phyloP scores from a whole-genome alignment of 2,888 invertebrate genomes.

The Sesia bembeciformis region DNA sequence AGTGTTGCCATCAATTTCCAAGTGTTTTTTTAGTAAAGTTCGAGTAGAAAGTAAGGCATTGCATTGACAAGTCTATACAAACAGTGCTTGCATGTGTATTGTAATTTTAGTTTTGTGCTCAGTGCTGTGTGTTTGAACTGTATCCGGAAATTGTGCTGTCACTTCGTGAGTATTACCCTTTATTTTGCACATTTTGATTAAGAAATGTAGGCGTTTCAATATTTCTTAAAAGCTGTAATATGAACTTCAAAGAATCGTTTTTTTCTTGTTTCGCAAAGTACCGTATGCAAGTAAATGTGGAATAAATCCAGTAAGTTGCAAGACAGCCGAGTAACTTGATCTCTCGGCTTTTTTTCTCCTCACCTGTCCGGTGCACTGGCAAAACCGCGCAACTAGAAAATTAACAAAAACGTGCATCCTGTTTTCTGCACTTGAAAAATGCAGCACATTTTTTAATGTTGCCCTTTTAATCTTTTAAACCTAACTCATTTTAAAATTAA shows the following conservation, averaged over 20 bases:
- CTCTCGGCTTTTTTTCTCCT: background rate
- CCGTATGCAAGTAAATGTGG: background rate
- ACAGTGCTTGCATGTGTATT: conserved; percentile 32
- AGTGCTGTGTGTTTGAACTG: conserved; percentile 39
- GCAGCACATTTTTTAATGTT: too few relatives aligned
- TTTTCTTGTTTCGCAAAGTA: background rate
- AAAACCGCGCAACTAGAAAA: background rate
- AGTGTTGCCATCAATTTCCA: conserved; percentile 2
- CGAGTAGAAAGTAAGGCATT: conserved; percentile 40
- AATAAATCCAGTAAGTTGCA: background rate
- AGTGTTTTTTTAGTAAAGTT: conserved; percentile 12
- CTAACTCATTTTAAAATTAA: too few relatives aligned
- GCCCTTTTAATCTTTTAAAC: too few relatives aligned
- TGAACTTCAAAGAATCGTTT: background rate
- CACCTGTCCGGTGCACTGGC: background rate
- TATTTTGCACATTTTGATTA: background rate
- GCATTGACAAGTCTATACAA: conserved; percentile 36
- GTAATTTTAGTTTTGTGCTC: conserved; percentile 36
- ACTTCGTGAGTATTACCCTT: background rate
- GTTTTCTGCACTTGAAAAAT: too few relatives aligned
- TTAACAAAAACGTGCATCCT: background rate
- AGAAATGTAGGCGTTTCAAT: too few relatives aligned
- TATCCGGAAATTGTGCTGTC: conserved; percentile 32
- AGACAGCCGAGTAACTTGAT: background rate
- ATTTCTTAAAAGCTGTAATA: too few relatives aligned